Percentiles rank a stretch among this genome's conserved stretches.
phyloP scores from a whole-genome alignment of 2,113 vertebrate species.

The Xenus cinereus region DNA sequence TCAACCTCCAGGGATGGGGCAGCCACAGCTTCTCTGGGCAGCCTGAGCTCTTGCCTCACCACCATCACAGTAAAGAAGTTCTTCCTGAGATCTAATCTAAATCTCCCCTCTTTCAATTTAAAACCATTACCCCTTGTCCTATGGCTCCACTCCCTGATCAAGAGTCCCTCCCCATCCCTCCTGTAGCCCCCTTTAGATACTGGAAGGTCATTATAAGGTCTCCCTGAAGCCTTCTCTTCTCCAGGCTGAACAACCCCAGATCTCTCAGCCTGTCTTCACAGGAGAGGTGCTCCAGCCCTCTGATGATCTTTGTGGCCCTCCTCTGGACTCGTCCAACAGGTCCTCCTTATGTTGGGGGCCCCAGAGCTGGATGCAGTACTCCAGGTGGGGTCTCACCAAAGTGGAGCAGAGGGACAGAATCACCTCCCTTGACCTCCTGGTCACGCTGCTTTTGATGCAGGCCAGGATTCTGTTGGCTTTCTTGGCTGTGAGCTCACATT shows the following conservation, averaged over 20 bases:
- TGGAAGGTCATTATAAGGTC: not conserved
- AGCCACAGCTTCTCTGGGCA: not conserved
- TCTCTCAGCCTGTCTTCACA: not conserved
- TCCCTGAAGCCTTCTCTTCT: not conserved
- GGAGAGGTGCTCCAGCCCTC: not conserved
- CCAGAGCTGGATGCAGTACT: not conserved
- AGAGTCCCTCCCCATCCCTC: not conserved
- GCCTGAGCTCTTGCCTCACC: fast-evolving
- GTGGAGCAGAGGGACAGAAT: not conserved
- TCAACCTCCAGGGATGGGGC: not conserved
- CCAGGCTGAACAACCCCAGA: not conserved
- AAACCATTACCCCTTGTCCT: not conserved
- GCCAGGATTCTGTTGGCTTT: not conserved
- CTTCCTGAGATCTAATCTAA: not conserved
- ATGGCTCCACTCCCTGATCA: not conserved
- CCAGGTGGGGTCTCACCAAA: not conserved
- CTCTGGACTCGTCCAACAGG: not conserved
- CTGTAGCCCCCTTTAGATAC: not conserved
- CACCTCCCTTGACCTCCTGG: not conserved
- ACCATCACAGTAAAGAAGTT: not conserved
- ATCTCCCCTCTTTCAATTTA: not conserved
- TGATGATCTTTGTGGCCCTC: not conserved
- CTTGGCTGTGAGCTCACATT: not conserved
- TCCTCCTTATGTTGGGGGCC: not conserved
- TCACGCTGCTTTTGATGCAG: not conserved